Evolutionary conservation across 2,888 invertebrate species (phyloP), one percentile per base, ranked within the genome.

Genomic region (Phymatocera aterrima): DNA sequence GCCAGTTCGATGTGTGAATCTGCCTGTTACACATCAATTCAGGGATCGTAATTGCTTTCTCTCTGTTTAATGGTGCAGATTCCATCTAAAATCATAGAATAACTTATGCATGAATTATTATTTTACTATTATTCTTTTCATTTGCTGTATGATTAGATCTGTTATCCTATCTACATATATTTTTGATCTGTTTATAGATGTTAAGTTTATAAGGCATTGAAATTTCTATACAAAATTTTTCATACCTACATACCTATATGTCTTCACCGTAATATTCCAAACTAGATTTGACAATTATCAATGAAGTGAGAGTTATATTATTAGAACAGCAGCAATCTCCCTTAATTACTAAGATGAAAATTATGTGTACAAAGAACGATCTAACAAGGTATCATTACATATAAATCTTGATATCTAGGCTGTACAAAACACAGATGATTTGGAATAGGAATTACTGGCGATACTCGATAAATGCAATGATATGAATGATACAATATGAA

Each of bases 191-290:
- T 72, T 75, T 75, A 75, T 60, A 60, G 40, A 60, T 5, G 60
- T 75, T 75, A 75, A 75, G 57, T 75, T 75, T 75, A n/a, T 28
- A 37, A 57, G 75, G 46, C 46, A 75, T 75, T 75, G n/a, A n/a
- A n/a, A 43, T 75, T 57, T 75, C n/a, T n/a, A n/a, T n/a, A n/a
- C n/a, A n/a, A 54, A 24, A 37, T n/a, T 43, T 57, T 15, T 24
- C 12, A 8, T 1, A 28, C 40, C 15, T 40, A 24, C 51, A 31
- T 64, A 6, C 31, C 8, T 21, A 18, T 28, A 10, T 48, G 18
- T 51, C n/a, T 31, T 51, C n/a, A 31, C 34, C 6, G 0, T 24
- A 31, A 28, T 72, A 51, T 72, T 51, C 51, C 48, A 72, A 48
- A 48, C 43, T 46, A 68, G 68, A 46, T 68, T 24, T 24, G 21